Conservation (phyloP, 2,888 invertebrate genomes). For the Phrixothrix hirtus region DNA sequence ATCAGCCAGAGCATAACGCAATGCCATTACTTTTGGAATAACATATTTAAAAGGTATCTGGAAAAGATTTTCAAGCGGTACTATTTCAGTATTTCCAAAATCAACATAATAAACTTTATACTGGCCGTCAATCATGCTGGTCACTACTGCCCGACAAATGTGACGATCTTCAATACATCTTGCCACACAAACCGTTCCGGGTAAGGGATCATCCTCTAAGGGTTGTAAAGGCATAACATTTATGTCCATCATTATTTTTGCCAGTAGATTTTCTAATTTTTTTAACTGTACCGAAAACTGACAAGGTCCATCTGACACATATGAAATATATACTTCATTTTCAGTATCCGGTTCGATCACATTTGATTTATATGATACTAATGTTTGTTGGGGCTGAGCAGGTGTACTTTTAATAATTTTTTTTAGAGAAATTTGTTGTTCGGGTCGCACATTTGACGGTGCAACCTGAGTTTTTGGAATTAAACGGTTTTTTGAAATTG, state of each 20-base stretch:
- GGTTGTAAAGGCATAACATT: conserved; percentile 66
- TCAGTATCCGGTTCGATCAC: conserved; percentile 61
- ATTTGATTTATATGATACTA: conserved; percentile 60
- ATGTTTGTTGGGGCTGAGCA: conserved; percentile 58
- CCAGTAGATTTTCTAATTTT: conserved; percentile 63
- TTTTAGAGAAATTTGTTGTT: conserved; percentile 32
- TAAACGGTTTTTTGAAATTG: conserved; percentile 45
- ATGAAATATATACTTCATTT: conserved; percentile 74
- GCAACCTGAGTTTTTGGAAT: neutral
- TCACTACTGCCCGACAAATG: conserved; percentile 76
- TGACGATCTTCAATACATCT: conserved; percentile 70
- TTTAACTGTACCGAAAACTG: conserved; percentile 76
- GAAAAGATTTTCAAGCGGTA: conserved; percentile 71
- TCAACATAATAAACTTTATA: conserved; percentile 81
- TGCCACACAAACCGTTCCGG: conserved; percentile 78
- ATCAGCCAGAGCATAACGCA: conserved; percentile 73
- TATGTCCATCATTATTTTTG: conserved; percentile 73
- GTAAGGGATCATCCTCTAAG: conserved; percentile 69
- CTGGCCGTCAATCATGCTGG: conserved; percentile 69
- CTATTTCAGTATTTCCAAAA: conserved; percentile 76
- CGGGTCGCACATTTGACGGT: conserved; percentile 23
- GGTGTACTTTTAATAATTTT: too few relatives aligned
- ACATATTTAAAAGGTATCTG: conserved; percentile 75
- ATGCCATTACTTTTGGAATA: conserved; percentile 73
- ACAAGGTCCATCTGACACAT: conserved; percentile 78